Evolutionary conservation across 2,797 vertebrate species (phyloP).

Genomic region (Ibycter americanus): DNA sequence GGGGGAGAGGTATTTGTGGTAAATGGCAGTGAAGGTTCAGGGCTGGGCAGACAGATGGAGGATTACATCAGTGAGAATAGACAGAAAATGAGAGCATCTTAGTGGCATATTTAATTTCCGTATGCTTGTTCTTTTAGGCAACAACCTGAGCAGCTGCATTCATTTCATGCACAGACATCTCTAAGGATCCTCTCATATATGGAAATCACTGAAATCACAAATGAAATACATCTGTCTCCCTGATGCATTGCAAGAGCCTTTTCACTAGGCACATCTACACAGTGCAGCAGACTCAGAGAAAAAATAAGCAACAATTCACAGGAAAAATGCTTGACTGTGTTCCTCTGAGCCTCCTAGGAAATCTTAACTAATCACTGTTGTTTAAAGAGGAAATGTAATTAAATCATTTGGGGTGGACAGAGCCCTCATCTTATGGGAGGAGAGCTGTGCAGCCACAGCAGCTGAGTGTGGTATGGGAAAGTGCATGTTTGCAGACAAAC

Average conservation of each 20-base stretch:
- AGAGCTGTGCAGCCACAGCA: neutral
- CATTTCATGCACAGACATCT: slow-evolving; percentile 17
- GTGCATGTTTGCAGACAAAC: neutral
- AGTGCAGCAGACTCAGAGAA: neutral
- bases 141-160: slow-evolving; percentile 38
- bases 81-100: slow-evolving; percentile 8
- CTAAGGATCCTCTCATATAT: slow-evolving; percentile 29
- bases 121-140: slow-evolving; percentile 20
- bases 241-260: neutral
- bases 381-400: slow-evolving; percentile 11
- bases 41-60: neutral
- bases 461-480: neutral
- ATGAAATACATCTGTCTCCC: slow-evolving; percentile 36
- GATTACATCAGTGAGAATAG: neutral
- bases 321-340: neutral
- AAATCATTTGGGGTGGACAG: neutral
- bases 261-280: neutral
- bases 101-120: neutral
- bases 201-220: slow-evolving; percentile 36
- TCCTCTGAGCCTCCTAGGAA: neutral
- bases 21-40: neutral
- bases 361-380: neutral
- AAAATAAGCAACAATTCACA: neutral
- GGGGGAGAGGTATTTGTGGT: neutral
- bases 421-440: neutral